Base-by-base conservation (phyloP, 2,113 vertebrate species). In the Nicator chloris region DNA sequence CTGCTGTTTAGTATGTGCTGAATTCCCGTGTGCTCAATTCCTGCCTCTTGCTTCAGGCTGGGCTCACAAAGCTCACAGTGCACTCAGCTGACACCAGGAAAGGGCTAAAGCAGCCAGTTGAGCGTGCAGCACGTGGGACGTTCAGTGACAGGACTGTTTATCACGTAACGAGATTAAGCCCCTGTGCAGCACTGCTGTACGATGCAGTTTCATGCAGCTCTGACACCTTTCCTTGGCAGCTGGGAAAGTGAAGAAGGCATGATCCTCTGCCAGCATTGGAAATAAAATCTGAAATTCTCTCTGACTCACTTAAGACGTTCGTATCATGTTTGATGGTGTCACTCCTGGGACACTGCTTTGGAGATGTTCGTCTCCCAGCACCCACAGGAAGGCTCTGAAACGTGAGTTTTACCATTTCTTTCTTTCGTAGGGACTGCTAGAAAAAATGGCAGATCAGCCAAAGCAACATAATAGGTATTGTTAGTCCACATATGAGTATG, bases 381-480 rank as follows among this genome's bases (percentile, higher is more conserved):
- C 69, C 75, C 88, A 49, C 51, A 96, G 79, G 77, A 92, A 51
- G 78, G 92, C 91, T 75, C 53, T 81, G 77, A 95, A 91, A 83
- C 35, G 86, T 97, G 94, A 97, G 96, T 97, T 92, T 44, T 73
- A 18, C 49, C 7, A 10, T 56, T 70, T 72, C 42, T 78, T 85
- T 7, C 88, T 86, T 87, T 51, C 6, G 2, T 15, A 35, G 24
- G 42, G 4, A 33, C 50, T 73, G 13, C 28, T 33, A 28, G n/a
- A 63, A 68, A 56, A 56, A 81, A 77, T 11, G 4, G 4, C 37
- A 37, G 15, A 11, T 63, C 66, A 84, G 40, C 44, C 50, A 60
- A 35, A 82, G 47, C 40, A 28, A 18, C 4, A 1, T 30, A 13
- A 6, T 53, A 15, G 11, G 23, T 79, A 11, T 19, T 66, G 15